Conservation (phyloP, 2,113 vertebrate genomes). For the Osmerus eperlanus region DNA sequence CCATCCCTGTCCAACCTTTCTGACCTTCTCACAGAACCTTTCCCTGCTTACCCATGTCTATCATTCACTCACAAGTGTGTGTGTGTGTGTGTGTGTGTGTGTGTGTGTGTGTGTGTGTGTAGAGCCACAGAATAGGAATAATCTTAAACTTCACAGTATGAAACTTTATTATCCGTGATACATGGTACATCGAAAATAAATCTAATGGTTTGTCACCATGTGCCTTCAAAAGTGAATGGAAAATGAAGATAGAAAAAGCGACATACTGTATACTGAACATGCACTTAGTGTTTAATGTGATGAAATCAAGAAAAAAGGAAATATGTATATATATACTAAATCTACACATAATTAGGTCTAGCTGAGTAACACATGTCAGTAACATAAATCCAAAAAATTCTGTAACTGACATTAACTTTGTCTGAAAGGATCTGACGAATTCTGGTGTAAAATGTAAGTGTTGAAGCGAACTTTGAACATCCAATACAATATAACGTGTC, state of each 20-base stretch:
- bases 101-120: background rate
- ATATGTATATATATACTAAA: too few species aligned
- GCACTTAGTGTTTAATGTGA: background rate
- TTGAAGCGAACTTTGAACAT: too few species aligned
- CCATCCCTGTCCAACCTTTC: too few species aligned
- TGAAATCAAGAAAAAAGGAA: background rate
- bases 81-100: background rate
- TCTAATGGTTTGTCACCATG: background rate
- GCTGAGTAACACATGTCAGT: too few species aligned
- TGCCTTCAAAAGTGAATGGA: background rate
- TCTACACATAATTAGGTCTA: too few species aligned
- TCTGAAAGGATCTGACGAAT: too few species aligned
- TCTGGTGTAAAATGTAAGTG: too few species aligned
- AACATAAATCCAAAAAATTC: too few species aligned
- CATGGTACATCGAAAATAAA: background rate
- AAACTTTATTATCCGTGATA: conserved; percentile 16
- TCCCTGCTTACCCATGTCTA: background rate
- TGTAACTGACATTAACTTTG: too few species aligned
- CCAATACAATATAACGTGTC: too few species aligned
- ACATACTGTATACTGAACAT: background rate
- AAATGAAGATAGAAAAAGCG: background rate
- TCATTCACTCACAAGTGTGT: background rate
- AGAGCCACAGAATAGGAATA: background rate
- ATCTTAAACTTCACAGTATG: conserved; percentile 33
- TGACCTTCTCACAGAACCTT: too few species aligned